These are phyloP conservation scores for Alauda arvensis DNA, from an alignment of 2,797 vertebrate species.

Conservation along the genomic window DNA sequence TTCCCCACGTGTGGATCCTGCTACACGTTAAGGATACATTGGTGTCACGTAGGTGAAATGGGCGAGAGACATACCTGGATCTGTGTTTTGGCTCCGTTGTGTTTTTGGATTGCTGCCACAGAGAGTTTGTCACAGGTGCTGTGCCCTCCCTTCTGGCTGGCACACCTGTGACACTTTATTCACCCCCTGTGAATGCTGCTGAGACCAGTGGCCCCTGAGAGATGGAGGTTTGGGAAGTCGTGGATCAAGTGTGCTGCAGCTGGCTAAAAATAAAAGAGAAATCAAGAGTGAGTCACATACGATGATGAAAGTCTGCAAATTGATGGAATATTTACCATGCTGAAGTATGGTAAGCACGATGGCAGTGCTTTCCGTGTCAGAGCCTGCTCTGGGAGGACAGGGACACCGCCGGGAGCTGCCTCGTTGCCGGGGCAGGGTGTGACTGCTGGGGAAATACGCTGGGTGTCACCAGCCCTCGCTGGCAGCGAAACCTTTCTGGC, in stretches of 20 bases:
- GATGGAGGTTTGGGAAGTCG: background rate
- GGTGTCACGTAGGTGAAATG: background rate
- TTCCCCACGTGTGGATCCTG: background rate
- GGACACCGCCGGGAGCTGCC: background rate
- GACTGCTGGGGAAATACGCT: background rate
- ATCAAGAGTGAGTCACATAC: background rate
- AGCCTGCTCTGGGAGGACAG: background rate
- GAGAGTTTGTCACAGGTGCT: background rate
- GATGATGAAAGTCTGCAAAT: background rate
- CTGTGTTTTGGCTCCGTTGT: background rate
- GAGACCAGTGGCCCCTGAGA: background rate
- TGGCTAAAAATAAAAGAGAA: background rate
- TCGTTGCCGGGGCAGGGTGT: background rate
- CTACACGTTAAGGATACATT: background rate
- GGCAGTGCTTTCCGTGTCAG: background rate
- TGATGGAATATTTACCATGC: background rate
- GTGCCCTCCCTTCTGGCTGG: background rate
- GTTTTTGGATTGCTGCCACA: background rate
- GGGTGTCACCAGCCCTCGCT: background rate
- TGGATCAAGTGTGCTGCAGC: background rate
- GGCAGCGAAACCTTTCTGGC: background rate
- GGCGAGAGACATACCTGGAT: background rate
- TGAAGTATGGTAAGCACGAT: background rate
- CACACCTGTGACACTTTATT: background rate
- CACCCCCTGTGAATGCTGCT: background rate